These are phyloP conservation scores for Antheraea pernyi DNA, from an alignment of 1,140 invertebrate species.

Conservation along the genomic window DNA sequence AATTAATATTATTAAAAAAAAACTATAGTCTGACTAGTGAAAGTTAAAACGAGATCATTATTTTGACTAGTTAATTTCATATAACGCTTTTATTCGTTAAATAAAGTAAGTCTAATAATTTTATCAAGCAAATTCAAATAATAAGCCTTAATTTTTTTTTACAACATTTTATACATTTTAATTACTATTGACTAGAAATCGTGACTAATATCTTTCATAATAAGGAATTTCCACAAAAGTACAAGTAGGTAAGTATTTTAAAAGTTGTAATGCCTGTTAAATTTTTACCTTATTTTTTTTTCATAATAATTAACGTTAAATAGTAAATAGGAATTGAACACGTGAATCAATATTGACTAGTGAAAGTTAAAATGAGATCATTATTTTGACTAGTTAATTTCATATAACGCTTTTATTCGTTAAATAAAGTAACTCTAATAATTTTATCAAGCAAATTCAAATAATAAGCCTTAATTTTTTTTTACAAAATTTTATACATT, in stretches of 20 bases:
- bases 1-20: neutral
- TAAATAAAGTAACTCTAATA: neutral
- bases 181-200: too few relatives aligned
- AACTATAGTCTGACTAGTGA: neutral
- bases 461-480: neutral
- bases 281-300: too few relatives aligned
- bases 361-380: neutral
- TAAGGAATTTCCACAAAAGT: too few relatives aligned
- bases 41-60: neutral
- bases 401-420: neutral
- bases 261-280: too few relatives aligned
- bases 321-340: neutral
- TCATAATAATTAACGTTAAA: too few relatives aligned
- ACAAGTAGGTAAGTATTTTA: too few relatives aligned
- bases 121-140: too few relatives aligned
- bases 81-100: neutral
- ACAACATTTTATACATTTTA: too few relatives aligned
- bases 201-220: too few relatives aligned
- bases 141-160: too few relatives aligned
- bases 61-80: constrained; percentile 2
- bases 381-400: neutral
- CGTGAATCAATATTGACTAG: neutral
- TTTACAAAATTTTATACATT: neutral
- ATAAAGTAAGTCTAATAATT: neutral
- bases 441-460: neutral